Evolutionary conservation across 2,797 vertebrate genomes (phyloP), one percentile per base, ranked within the genome.

Genomic region (Urophycis tenuis): DNA sequence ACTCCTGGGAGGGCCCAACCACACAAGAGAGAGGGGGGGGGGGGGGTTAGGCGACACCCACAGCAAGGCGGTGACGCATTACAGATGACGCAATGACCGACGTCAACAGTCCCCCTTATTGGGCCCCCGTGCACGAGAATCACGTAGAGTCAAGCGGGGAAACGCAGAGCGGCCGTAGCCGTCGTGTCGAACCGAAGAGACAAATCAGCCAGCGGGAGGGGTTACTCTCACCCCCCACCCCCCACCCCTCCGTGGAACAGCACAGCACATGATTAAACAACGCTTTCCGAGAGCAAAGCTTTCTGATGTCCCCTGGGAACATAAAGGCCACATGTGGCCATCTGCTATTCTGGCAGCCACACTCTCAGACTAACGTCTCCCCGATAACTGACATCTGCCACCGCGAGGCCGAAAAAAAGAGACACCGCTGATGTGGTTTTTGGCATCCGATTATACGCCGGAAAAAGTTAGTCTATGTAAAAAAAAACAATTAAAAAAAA

Each of bases 1-100:
- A 99, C 88, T 99, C 98, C 97, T 99, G 79, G 69, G 60, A 29
- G 25, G 60, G 7, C 41, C 41, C 2, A 3, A 1, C 19, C 1
- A n/a, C 5, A 79, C 19, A n/a, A n/a, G n/a, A n/a, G n/a, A n/a
- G 71, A 12, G 15, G 31, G 39, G 41, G 14, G 17, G 60, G 9
- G 41, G 14, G 73, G 0, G 36, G 5, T 41, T 29, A 34, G 2
- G 2, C 3, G 29, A 41, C 30, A 45, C n/a, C 0, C 14, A 30
- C 45, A 53, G 45, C 49, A n/a, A 0, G 8, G 7, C 3, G 9
- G 53, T n/a, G n/a, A n/a, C 22, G 25, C 53, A n/a, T 3, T 25
- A n/a, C 0, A n/a, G 9, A 22, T n/a, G n/a, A n/a, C 22, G 25
- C 53, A n/a, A 0, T 25, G 9, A 0, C 22, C 2, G 25, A 60